A percentile compares a stretch with the other conserved stretches of the same genome.
phyloP scores from a whole-genome alignment of 37 sponge, comb jelly and placozoan genomes.

The Chondrilla cf. caribensis region DNA sequence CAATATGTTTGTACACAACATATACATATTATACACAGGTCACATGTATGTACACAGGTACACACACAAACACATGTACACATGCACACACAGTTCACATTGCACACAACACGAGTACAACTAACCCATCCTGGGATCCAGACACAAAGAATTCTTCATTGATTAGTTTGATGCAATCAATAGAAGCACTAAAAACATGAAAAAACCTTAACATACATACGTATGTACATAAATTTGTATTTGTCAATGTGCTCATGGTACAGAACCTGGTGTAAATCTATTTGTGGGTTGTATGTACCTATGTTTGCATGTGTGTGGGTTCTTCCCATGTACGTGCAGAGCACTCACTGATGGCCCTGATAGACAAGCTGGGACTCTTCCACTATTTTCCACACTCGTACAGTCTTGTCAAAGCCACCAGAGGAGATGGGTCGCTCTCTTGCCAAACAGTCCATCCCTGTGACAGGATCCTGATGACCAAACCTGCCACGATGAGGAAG shows the following conservation, averaged over 20 bases:
- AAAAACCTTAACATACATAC: background rate
- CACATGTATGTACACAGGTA: background rate
- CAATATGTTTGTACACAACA: too few relatives aligned
- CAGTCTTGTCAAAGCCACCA: constrained; percentile 79
- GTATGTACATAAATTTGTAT: too few relatives aligned
- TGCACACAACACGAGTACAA: background rate
- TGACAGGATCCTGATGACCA: constrained; percentile 91
- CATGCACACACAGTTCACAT: too few relatives aligned
- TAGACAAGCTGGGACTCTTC: constrained; percentile 96
- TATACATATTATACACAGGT: background rate
- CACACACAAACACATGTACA: too few relatives aligned
- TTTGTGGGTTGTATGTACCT: background rate
- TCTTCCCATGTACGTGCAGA: background rate
- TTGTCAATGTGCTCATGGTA: background rate
- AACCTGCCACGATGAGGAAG: constrained; percentile 48
- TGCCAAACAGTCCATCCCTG: constrained; percentile 84
- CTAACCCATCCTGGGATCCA: constrained; percentile 94
- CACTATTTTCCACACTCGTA: constrained; percentile 88
- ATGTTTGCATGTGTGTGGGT: background rate
- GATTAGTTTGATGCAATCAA: constrained; percentile 81
- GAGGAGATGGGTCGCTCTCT: constrained; percentile 88
- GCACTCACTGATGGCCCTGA: constrained; percentile 73
- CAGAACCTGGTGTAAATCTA: constrained; percentile 1
- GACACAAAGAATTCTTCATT: constrained; percentile 87
- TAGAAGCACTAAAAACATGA: constrained; percentile 54